Evolutionary conservation across 2,888 invertebrate species (phyloP), one percentile per base, ranked within the genome.

Genomic region (Ormyrus nitidulus): DNA sequence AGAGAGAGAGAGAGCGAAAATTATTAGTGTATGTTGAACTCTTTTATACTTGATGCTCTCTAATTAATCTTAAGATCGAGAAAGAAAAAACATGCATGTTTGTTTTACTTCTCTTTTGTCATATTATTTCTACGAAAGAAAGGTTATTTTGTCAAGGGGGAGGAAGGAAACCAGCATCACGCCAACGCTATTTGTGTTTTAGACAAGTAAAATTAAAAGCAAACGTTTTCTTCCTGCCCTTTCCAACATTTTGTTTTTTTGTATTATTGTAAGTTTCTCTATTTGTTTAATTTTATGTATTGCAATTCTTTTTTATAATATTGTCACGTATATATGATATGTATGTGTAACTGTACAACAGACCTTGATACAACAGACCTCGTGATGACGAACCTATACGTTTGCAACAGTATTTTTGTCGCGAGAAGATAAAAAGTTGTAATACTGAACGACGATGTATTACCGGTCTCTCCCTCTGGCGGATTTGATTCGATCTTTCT

Each of bases 401-500:
- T 75, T 74, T 79, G 79, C 70, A 79, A 69, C 76, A 80, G 80
- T 80, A 80, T 80, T 80, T 75, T 79, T 62, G 46, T 71, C 61
- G 61, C 69, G 72, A 62, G 62, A 34, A 65, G 59, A 34, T 65
- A 59, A 75, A 34, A 69, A 51, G 51, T 71, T 68, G 48, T 76
- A 70, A 65, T 64, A 34, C 34, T 34, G 34, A 34, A 34, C 65
- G 49, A 69, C 68, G 59, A 77, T 66, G 64, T 58, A 81, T 81
- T 81, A 79, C 75, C 81, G 76, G 75, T 81, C 78, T 79, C 81
- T 81, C 78, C 79, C 81, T 79, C 78, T 76, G 79, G 56, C 77
- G 73, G 51, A 81, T 75, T 78, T 74, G 70, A 77, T 80, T 73
- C 69, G 65, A 70, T 74, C n/a, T 74, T 81, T 58, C 49, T 75